Evolutionary conservation across 2,888 invertebrate species (phyloP), one percentile per base, ranked within the genome.

Genomic region (Scaptomyza polygonia): DNA sequence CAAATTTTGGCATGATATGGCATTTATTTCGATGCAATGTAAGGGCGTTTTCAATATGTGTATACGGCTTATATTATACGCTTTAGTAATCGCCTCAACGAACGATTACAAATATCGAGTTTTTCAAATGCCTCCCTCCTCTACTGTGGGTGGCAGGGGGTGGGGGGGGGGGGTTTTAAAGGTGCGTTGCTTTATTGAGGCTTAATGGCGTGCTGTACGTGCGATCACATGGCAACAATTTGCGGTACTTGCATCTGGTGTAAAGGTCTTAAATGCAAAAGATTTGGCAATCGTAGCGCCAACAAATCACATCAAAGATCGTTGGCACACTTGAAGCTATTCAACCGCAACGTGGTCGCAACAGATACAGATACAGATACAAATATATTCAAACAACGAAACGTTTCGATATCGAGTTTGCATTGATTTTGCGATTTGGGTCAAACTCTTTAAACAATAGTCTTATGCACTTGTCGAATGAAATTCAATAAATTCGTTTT

Each of bases 331-430:
- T 84, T 79, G 67, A 66, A 72, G 61, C 86, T 80, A 85, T 88
- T 85, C 84, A 85, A 85, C 84, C 84, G 88, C 84, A 85, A 83
- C 83, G 72, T 77, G 53, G 83, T 83, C 84, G 81, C 81, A 75
- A 74, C 63, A 64, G 72, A 72, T 55, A 67, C 57, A 55, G 34
- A 39, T 53, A 64, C 58, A 67, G 45, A 54, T 51, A 49, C 43
- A 52, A 21, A 36, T 32, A 68, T 47, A 67, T 39, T 16, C 34
- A 63, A 7, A 45, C 47, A 68, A 55, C 70, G 43, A 63, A 70
- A 61, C 58, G 58, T 62, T 62, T 65, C 53, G 61, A 67, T 54
- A 51, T 70, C 55, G 52, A 47, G 39, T 67, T 62, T 56, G 29
- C 52, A 29, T 48, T 78, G 59, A 73, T 66, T 79, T 78, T 49